Evolutionary conservation across 2,113 vertebrate genomes (phyloP), one percentile per base, ranked within the genome.

Genomic region (Glaucomys volans): DNA sequence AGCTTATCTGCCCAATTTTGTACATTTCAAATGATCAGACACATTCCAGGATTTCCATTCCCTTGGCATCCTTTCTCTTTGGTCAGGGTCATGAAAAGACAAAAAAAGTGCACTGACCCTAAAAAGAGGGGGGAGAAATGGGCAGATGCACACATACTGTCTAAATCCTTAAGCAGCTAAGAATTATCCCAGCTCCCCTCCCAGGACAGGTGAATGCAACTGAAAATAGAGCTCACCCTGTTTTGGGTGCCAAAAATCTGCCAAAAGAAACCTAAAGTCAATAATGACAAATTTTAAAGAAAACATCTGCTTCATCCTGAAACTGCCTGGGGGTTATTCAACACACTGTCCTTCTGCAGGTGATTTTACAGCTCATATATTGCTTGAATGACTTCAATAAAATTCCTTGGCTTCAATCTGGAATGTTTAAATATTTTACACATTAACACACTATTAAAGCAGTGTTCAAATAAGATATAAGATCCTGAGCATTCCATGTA

Each of bases 281-380:
- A 95, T 97, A 96, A 85, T 95, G 98, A 97, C 93, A 95, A 92
- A 90, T 85, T 96, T 97, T 81, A 94, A 97, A 97, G 95, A 98
- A 96, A 97, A 95, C 91, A 97, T 96, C 90, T 95, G 97, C 95
- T 96, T 95, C 54, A 11, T 92, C 97, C 97, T 90, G 96, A 97
- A 97, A 97, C 87, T 0, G 74, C 97, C 95, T 10, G 22, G n/a
- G 20, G 42, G n/a, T 86, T 95, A 86, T 47, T 94, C 87, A 87
- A n/a, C 90, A 92, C 72, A 57, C 32, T 52, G 50, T 57, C 74
- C 76, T 81, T 90, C 62, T 77, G 93, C 96, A 96, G 95, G 95
- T 95, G 96, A 95, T 76, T 91, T 94, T 50, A 64, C 86, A 83
- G 71, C 57, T 92, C 76, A 40, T 5, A 10, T 24, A 64, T 32